Conservation (phyloP, 1,140 invertebrate genomes). For the Rhyzopertha dominica region DNA sequence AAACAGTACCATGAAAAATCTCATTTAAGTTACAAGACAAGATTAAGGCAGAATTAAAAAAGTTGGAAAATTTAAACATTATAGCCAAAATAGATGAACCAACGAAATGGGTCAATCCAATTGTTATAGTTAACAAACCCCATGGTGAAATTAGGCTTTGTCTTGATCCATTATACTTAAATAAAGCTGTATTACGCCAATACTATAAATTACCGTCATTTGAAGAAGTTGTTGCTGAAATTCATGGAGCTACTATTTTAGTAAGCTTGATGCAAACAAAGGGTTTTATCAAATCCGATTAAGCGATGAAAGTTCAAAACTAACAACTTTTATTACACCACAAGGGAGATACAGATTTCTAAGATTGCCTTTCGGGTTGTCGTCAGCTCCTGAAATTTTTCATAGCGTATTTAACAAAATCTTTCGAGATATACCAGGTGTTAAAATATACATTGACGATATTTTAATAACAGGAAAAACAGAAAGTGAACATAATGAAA, state of each 20-base stretch:
- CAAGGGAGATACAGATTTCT: slow-evolving; percentile 44
- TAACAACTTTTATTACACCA: slow-evolving; percentile 48
- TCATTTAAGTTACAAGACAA: slow-evolving; percentile 36
- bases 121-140: slow-evolving; percentile 43
- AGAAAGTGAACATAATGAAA: slow-evolving; percentile 3
- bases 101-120: slow-evolving; percentile 45
- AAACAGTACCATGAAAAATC: slow-evolving; percentile 36
- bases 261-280: slow-evolving; percentile 41
- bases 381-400: slow-evolving; percentile 26
- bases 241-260: slow-evolving; percentile 40
- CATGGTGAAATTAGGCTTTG: slow-evolving; percentile 43
- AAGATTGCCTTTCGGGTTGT: slow-evolving; percentile 41
- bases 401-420: slow-evolving; percentile 20
- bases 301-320: slow-evolving; percentile 34
- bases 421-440: slow-evolving; percentile 17
- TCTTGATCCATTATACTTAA: slow-evolving; percentile 48
- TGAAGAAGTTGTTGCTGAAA: slow-evolving; percentile 41
- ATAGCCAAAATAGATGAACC: slow-evolving; percentile 35
- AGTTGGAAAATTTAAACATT: slow-evolving; percentile 33
- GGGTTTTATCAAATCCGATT: slow-evolving; percentile 47
- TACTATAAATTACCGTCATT: slow-evolving; percentile 44
- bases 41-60: slow-evolving; percentile 36
- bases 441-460: slow-evolving; percentile 23
- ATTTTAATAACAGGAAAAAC: slow-evolving; percentile 12
- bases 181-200: slow-evolving; percentile 44